A percentile compares a stretch with the other conserved stretches of the same genome.
Evolutionary conservation across 2,797 vertebrate species (phyloP).

Genomic region (Hylomyscus alleni): DNA sequence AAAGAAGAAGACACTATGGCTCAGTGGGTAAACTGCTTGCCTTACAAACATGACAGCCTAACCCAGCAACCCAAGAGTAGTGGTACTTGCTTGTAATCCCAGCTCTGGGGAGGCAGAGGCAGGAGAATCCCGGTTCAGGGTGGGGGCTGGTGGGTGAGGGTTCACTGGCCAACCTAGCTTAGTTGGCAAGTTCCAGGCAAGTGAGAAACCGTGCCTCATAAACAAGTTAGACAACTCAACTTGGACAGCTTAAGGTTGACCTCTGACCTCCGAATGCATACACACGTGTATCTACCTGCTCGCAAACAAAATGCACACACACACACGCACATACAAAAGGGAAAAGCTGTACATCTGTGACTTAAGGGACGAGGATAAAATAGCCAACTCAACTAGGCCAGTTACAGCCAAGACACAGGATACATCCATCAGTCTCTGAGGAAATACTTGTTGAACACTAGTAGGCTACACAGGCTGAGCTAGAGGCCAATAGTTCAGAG

Average conservation of each 20-base stretch:
- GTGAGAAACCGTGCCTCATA: neutral
- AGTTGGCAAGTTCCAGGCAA: neutral
- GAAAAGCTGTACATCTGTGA: constrained; percentile 47
- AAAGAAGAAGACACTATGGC: neutral
- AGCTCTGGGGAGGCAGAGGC: neutral
- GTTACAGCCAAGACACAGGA: constrained; percentile 13
- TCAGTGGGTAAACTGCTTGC: neutral
- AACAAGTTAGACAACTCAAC: neutral
- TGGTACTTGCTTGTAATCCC: neutral
- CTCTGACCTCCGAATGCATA: neutral
- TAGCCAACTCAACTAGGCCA: constrained; percentile 25
- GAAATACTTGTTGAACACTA: constrained; percentile 51
- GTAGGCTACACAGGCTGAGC: neutral
- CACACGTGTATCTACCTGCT: no score
- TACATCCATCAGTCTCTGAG: constrained; percentile 5
- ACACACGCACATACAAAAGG: neutral
- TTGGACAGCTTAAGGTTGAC: neutral
- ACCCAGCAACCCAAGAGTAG: neutral
- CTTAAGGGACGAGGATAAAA: constrained; percentile 53
- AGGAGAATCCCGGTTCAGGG: neutral
- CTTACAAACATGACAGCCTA: neutral
- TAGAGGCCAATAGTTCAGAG: constrained; percentile 33
- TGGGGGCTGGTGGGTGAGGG: no score
- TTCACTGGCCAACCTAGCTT: neutral
- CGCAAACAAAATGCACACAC: neutral